Evolutionary conservation across 2,113 vertebrate species (phyloP).

Genomic region (Struthio camelus): DNA sequence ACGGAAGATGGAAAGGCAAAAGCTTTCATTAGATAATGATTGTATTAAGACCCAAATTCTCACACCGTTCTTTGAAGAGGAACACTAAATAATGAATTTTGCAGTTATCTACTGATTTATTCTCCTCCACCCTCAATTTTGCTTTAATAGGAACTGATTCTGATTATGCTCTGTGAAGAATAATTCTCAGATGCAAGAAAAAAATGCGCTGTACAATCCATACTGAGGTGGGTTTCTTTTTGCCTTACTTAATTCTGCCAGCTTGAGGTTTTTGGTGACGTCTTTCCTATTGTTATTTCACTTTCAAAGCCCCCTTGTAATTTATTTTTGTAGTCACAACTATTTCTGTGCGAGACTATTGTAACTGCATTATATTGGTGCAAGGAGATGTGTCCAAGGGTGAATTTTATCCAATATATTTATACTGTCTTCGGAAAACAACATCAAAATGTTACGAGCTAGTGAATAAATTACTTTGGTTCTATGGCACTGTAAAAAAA

Average conservation of each 20-base stretch:
- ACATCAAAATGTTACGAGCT: not conserved
- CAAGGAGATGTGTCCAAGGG: not conserved
- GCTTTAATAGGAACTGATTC: not conserved
- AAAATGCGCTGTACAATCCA: not conserved
- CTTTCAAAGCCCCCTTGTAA: not conserved
- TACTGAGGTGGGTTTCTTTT: not conserved
- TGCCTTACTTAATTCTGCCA: not conserved
- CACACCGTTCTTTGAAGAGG: not conserved
- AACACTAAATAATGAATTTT: not conserved
- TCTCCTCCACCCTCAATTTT: not conserved
- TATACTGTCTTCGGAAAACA: constrained; percentile 4
- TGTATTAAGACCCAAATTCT: not conserved
- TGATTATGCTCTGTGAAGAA: not conserved
- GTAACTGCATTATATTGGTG: not conserved
- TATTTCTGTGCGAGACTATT: not conserved
- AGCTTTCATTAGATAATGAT: not conserved
- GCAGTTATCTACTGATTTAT: not conserved
- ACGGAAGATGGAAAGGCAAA: not conserved
- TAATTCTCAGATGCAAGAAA: not conserved
- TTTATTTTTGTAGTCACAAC: not conserved
- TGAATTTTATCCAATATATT: not conserved
- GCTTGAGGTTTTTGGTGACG: not conserved
- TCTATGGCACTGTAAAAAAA: not conserved
- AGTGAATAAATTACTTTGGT: not conserved
- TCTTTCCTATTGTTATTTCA: not conserved